phyloP scores from a whole-genome alignment of 2,113 vertebrate species.

The Psammodynastes pulverulentus region DNA sequence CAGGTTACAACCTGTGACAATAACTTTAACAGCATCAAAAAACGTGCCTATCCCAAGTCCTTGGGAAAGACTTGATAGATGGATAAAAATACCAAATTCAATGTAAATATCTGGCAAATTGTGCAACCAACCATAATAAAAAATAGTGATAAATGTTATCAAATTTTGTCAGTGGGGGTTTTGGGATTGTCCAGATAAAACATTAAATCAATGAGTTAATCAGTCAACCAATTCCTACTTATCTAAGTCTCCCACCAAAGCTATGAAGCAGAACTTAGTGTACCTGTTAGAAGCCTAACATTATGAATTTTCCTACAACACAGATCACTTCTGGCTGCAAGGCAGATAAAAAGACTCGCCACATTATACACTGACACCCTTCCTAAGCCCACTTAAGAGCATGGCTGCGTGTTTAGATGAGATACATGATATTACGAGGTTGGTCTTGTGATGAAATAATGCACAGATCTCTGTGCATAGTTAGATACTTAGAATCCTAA shows the following conservation, averaged over 20 bases:
- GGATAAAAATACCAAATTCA: too few species aligned
- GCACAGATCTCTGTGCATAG: background rate
- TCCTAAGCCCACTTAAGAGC: too few species aligned
- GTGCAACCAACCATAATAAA: too few species aligned
- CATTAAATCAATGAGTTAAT: background rate
- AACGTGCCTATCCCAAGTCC: too few species aligned
- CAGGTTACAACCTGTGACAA: background rate
- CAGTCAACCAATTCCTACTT: background rate
- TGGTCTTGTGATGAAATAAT: background rate
- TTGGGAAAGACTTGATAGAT: too few species aligned
- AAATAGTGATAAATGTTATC: background rate
- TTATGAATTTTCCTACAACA: background rate
- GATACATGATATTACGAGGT: background rate
- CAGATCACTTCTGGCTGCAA: too few species aligned
- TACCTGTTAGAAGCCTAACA: background rate
- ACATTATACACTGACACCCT: background rate
- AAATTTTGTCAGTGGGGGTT: background rate
- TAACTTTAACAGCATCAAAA: background rate
- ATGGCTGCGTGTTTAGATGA: background rate
- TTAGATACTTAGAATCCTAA: too few species aligned
- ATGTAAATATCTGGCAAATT: too few species aligned
- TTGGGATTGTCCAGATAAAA: background rate
- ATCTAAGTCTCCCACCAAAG: background rate
- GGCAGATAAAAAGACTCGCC: background rate
- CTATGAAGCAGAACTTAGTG: background rate